phyloP scores from a whole-genome alignment of 1,140 invertebrate genomes.

The Hycleus cichorii region DNA sequence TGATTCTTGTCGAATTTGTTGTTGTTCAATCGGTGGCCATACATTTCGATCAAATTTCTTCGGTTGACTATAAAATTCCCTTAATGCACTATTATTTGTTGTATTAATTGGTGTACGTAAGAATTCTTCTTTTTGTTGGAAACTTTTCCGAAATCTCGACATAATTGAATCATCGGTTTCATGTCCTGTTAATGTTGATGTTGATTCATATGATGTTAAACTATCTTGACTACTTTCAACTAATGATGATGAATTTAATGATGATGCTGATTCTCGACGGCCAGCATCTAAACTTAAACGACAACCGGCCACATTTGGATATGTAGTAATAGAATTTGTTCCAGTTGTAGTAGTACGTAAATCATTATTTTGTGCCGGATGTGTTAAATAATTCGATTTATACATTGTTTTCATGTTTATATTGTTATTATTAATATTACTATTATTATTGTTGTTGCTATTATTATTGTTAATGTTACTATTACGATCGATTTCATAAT shows the following conservation, averaged over 20 bases:
- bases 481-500: too few species aligned
- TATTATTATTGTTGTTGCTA: background rate
- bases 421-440: background rate
- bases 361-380: slow-evolving; percentile 35
- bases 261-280: slow-evolving; percentile 51
- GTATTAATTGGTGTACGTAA: slow-evolving; percentile 56
- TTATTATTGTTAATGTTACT: background rate
- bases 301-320: slow-evolving; percentile 33
- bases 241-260: slow-evolving; percentile 47
- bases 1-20: slow-evolving; percentile 28
- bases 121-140: slow-evolving; percentile 83
- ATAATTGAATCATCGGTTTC: slow-evolving; percentile 62
- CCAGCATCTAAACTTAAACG: slow-evolving; percentile 42
- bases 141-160: slow-evolving; percentile 67
- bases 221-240: slow-evolving; percentile 55
- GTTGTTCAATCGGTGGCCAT: slow-evolving; percentile 56
- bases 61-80: slow-evolving; percentile 68
- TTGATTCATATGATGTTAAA: slow-evolving; percentile 55
- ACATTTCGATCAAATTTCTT: slow-evolving; percentile 64
- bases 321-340: background rate
- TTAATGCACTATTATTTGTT: slow-evolving; percentile 32
- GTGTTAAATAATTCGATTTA: slow-evolving; percentile 28
- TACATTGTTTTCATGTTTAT: slow-evolving; percentile 20
- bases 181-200: slow-evolving; percentile 56
- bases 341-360: too few species aligned